phyloP scores from a whole-genome alignment of 1,140 invertebrate genomes.

The Euwallacea fornicatus region DNA sequence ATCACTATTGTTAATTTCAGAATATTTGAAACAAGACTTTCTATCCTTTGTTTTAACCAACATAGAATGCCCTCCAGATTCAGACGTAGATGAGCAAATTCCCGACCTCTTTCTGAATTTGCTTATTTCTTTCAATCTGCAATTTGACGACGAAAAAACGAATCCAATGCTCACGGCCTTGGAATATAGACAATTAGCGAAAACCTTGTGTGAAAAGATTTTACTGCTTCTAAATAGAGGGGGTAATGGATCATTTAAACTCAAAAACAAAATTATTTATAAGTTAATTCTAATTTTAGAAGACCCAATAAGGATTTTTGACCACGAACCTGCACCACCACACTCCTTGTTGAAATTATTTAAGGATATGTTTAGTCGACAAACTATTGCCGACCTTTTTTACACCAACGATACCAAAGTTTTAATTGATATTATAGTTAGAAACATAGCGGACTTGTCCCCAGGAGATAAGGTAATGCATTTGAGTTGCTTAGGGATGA shows the following conservation, averaged over 20 bases:
- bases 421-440: constrained; percentile 86
- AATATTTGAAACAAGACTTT: constrained; percentile 78
- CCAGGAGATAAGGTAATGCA: constrained; percentile 78
- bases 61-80: constrained; percentile 77
- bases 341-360: constrained; percentile 89
- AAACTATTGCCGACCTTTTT: constrained; percentile 78
- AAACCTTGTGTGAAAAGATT: constrained; percentile 87
- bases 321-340: constrained; percentile 74
- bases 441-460: constrained; percentile 84
- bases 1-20: constrained; percentile 55
- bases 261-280: neutral
- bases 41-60: constrained; percentile 75
- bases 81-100: constrained; percentile 76
- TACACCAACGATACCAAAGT: constrained; percentile 94
- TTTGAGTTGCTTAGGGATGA: constrained; percentile 5
- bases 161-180: constrained; percentile 79
- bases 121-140: constrained; percentile 85
- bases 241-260: constrained; percentile 60
- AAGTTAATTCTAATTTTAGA: constrained; percentile 59
- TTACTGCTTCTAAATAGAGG: constrained; percentile 84
- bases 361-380: constrained; percentile 77
- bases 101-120: constrained; percentile 81
- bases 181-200: constrained; percentile 69
- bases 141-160: constrained; percentile 68
- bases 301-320: constrained; percentile 83